These are phyloP conservation scores for Rhodeus uyekii DNA, from an alignment of 2,797 vertebrate genomes.

Conservation along the genomic window DNA sequence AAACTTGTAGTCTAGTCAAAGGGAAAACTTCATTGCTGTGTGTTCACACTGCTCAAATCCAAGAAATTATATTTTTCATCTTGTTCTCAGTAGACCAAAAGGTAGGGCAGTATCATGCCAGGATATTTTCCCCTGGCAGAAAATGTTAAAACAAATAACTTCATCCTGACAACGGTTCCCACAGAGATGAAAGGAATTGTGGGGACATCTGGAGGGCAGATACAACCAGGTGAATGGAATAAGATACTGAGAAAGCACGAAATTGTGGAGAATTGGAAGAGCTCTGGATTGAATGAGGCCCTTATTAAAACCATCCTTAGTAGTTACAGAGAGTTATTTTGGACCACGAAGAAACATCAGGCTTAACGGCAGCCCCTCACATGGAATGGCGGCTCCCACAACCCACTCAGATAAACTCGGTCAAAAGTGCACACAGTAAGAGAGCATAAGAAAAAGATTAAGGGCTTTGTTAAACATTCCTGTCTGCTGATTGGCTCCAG, in stretches of 20 bases:
- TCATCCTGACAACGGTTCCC: conserved; percentile 52
- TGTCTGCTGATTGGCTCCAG: conserved; percentile 52
- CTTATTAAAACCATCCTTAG: conserved; percentile 59
- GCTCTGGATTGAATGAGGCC: conserved; percentile 51
- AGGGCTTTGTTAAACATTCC: conserved; percentile 42
- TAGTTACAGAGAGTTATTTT: conserved; percentile 49
- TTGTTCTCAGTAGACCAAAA: conserved; percentile 38
- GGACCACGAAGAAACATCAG: conserved; percentile 48
- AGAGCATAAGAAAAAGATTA: conserved; percentile 42
- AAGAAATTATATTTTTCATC: conserved; percentile 33
- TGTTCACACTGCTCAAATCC: conserved; percentile 42
- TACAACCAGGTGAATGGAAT: conserved; percentile 49
- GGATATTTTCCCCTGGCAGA: conserved; percentile 45
- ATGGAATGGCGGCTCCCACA: conserved; percentile 30
- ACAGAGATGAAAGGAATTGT: conserved; percentile 58
- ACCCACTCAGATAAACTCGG: conserved; percentile 45
- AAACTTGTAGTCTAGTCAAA: conserved; percentile 25
- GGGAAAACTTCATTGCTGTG: conserved; percentile 8
- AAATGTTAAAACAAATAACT: conserved; percentile 63
- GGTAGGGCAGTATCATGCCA: conserved; percentile 39
- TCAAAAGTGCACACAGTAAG: conserved; percentile 52
- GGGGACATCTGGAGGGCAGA: conserved; percentile 60
- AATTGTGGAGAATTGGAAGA: conserved; percentile 22
- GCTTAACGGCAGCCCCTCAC: conserved; percentile 32
- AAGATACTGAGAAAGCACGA: conserved; percentile 41